Evolutionary conservation across 1,140 invertebrate genomes (phyloP), one percentile per base, ranked within the genome.

Genomic region (Latrodectus geometricus): DNA sequence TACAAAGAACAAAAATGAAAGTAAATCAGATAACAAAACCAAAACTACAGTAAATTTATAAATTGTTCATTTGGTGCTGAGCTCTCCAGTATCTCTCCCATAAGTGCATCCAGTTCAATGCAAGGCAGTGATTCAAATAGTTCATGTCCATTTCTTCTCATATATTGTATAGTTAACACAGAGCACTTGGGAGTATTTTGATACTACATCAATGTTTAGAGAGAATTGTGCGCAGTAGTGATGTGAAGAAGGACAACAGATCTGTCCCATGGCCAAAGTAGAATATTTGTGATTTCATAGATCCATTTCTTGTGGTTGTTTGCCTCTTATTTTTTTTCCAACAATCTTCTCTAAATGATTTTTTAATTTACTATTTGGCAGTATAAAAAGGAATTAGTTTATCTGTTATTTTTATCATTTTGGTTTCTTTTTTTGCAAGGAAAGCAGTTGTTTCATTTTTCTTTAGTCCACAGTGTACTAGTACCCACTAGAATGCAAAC

Each of bases 361-460:
- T 20, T 69, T 69, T 69, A n/a, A 69, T 3, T 69, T 7, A 21
- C 11, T 21, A n/a, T 21, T 69, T 69, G 11, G 11, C 4, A 2
- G 11, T 69, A 69, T 69, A 21, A 23, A 69, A 69, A 20, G 68
- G 68, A 69, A 69, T 69, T 69, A 11, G n/a, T 69, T 21, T 69
- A n/a, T 11, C 9, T 20, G 8, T 8, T 69, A 69, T 69, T 69
- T 69, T 4, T 14, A 17, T 3, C 2, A 8, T 61, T 61, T 2
- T 61, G 17, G 54, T 4, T 61, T 1, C 54, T 17, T 15, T 69
- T 11, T 69, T 69, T 69, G 68, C 68, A 1, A 69, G 66, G 66
- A n/a, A 69, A 69, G 4, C 11, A 3, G 68, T 4, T 23, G 68
- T 8, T 2, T 69, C 68, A 69, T 69, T 69, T 69, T 11, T 8